Conservation (phyloP, 2,113 vertebrate genomes). For the Python bivittatus region DNA sequence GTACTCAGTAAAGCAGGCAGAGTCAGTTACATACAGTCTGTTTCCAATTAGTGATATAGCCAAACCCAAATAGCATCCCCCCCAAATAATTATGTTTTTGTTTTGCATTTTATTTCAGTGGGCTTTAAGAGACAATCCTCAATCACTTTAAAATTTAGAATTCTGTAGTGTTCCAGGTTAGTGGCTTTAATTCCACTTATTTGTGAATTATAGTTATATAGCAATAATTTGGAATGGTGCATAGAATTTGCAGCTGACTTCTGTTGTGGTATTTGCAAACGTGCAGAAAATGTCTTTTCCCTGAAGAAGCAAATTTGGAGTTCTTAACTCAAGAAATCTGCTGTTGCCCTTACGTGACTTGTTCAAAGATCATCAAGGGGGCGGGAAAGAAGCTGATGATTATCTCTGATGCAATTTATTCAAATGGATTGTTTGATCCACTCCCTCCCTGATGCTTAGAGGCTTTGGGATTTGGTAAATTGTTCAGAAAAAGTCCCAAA, state of each 20-base stretch:
- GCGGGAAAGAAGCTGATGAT: background rate
- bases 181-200: background rate
- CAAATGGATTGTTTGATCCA: background rate
- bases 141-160: background rate
- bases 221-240: background rate
- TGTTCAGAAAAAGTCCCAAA: background rate
- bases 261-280: background rate
- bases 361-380: background rate
- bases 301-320: background rate
- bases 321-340: background rate
- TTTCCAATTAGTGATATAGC: conserved; percentile 13
- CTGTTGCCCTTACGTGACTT: conserved; percentile 12
- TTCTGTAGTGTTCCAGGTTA: background rate
- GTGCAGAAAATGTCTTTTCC: background rate
- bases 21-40: conserved; percentile 37
- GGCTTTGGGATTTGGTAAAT: background rate
- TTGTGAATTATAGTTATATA: background rate
- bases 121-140: background rate
- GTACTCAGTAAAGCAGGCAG: conserved; percentile 30
- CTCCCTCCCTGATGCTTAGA: background rate
- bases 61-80: background rate
- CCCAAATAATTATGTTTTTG: background rate
- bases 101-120: conserved; percentile 12
- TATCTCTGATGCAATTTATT: background rate
- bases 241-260: conserved; percentile 15